Percentiles rank a stretch among this genome's conserved stretches.
Conservation (phyloP, 2,113 vertebrate genomes). For the Eidolon helvum region DNA sequence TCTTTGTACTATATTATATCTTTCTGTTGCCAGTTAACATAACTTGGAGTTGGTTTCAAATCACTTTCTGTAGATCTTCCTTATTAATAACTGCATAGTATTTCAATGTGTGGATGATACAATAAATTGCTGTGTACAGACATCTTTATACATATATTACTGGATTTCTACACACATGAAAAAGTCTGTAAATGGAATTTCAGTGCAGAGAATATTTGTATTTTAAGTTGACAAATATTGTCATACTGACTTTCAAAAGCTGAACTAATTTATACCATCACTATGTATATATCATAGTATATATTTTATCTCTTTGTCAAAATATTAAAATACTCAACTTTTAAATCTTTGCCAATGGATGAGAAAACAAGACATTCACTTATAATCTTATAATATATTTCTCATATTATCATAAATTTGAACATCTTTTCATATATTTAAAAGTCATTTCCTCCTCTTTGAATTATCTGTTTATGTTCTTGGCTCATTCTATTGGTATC, state of each 20-base stretch:
- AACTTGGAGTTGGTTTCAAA: not conserved
- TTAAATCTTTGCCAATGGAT: not conserved
- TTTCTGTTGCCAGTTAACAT: not conserved
- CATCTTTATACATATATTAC: not conserved
- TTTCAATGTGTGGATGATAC: not conserved
- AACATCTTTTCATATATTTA: not conserved
- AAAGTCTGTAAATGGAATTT: not conserved
- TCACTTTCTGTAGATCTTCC: not conserved
- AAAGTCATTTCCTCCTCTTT: constrained; percentile 13
- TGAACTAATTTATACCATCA: not conserved
- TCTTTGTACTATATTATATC: not conserved
- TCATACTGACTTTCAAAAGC: not conserved
- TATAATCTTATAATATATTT: not conserved
- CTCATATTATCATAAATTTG: not conserved
- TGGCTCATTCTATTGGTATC: not conserved
- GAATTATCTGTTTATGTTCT: not conserved
- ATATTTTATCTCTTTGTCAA: not conserved
- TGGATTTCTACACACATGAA: not conserved
- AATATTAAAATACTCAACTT: not conserved
- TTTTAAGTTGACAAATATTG: not conserved
- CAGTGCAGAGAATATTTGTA: not conserved
- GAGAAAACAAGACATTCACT: not conserved
- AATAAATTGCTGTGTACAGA: not conserved
- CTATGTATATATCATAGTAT: not conserved
- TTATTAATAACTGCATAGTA: not conserved